Evolutionary conservation across 1,140 invertebrate genomes (phyloP).

Genomic region (Achroia grisella): DNA sequence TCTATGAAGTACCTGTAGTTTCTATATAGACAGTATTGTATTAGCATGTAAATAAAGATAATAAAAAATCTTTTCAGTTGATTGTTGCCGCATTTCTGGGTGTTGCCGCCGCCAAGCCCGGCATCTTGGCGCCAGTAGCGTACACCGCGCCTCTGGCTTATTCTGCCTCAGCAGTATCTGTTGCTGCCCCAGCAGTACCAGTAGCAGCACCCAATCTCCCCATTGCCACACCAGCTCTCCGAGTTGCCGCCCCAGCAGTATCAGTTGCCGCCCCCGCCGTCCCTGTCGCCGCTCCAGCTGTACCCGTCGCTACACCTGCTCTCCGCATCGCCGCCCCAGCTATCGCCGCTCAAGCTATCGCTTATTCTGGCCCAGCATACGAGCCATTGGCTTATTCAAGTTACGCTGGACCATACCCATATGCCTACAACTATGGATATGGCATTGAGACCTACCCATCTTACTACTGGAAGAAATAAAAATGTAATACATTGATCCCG

Average conservation of each 20-base stretch:
- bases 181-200: not conserved
- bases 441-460: not conserved
- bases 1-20: too few relatives aligned
- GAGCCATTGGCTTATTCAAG: not conserved
- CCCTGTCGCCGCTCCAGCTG: conserved; percentile 18
- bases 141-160: conserved; percentile 4
- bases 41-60: too few relatives aligned
- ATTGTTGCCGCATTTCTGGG: not conserved
- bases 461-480: conserved; percentile 2
- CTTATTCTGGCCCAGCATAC: conserved; percentile 4
- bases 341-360: not conserved
- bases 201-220: not conserved
- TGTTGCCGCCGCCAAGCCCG: conserved; percentile 1
- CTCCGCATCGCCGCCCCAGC: conserved; percentile 13
- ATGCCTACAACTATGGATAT: not conserved
- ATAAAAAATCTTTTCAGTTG: not conserved
- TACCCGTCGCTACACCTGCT: conserved; percentile 16
- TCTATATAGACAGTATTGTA: too few relatives aligned
- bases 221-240: not conserved
- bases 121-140: conserved; percentile 1
- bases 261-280: conserved; percentile 6
- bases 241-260: conserved; percentile 9
- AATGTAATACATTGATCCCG: too few relatives aligned
- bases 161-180: not conserved
- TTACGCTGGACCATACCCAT: not conserved